These are phyloP conservation scores for Diadumene lineata DNA, from an alignment of 92 coral and sea anemone genomes.

Conservation along the genomic window DNA sequence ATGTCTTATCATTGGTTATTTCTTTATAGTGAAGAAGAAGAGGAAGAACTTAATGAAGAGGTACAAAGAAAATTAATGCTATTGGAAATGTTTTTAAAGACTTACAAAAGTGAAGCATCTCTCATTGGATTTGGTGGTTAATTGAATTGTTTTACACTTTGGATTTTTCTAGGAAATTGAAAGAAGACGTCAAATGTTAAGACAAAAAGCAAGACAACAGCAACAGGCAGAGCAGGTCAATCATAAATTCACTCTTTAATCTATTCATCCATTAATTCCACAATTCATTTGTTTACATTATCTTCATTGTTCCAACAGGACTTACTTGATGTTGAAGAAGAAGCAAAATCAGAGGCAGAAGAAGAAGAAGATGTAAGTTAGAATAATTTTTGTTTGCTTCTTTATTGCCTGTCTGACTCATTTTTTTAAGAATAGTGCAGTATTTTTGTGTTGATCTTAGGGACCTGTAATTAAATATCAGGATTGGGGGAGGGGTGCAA, in stretches of 20 bases:
- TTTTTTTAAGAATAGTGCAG: no score
- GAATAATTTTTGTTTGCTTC: not conserved
- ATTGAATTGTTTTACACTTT: no score
- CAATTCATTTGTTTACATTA: not conserved
- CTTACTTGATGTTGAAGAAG: slow-evolving; percentile 93
- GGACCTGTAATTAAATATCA: no score
- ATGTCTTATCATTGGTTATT: not conserved
- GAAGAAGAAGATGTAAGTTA: slow-evolving; percentile 82
- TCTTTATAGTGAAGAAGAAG: slow-evolving; percentile 65
- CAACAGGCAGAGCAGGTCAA: slow-evolving; percentile 72
- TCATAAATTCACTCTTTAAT: not conserved
- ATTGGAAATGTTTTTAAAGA: not conserved
- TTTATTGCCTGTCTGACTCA: no score
- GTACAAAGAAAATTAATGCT: slow-evolving; percentile 23
- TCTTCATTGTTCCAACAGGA: slow-evolving; percentile 53
- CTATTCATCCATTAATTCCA: not conserved
- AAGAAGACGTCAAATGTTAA: slow-evolving; percentile 75
- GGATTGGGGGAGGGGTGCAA: no score
- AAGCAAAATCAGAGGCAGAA: slow-evolving; percentile 93
- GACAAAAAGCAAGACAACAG: slow-evolving; percentile 63
- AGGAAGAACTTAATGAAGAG: slow-evolving; percentile 92
- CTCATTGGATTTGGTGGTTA: not conserved
- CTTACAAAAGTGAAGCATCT: no score
- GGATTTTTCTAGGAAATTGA: slow-evolving; percentile 65
- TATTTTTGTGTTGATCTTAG: no score